Base-by-base conservation (phyloP, 1,140 invertebrate genomes). In the Aethina tumida region DNA sequence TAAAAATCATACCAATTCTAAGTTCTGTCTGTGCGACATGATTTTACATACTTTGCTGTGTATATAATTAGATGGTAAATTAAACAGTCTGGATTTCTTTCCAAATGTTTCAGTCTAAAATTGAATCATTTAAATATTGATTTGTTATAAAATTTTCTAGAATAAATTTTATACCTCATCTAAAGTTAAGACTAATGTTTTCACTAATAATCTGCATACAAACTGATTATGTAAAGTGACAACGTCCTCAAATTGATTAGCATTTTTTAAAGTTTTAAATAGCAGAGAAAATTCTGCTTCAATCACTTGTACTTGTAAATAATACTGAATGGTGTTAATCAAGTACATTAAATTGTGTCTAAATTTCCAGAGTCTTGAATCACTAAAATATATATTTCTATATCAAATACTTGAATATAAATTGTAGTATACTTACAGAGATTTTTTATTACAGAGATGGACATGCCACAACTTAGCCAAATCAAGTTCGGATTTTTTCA, bases 291-390 rank as follows among this genome's bases (percentile, higher is more conserved):
- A 86, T 47, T 86, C 80, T 45, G 81, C 79, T 62, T 88, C 84
- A 21, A 89, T 58, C 0, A 88, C 84, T 60, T 88, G 83, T 0
- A 88, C 86, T 74, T 91, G 86, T 26, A 94, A 65, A 56, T 94
- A 94, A 65, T 90, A 91, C 58, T 92, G 88, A 5, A 94, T 58
- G 61, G 91, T 90, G 56, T 92, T 81, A 27, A 92, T 71, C 9
- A 92, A 70, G 55, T 90, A 92, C 55, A 86, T 79, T 42, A 92
- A 65, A 52, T 85, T 83, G 49, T 85, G 87, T 34, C 86, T 68
- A 1, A 92, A 65, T 43, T 81, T 79, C 64, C 84, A 82, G 30
- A 80, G 64, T 44, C 55, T 63, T 35, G 60, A 60, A 48, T 72
- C 64, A 3, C 68, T 71, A 39, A 39, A 67, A 62, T 20, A 29